A percentile compares a stretch with the other conserved stretches of the same genome.
phyloP scores from a whole-genome alignment of 1,140 invertebrate species.

The Eumaeus atala region DNA sequence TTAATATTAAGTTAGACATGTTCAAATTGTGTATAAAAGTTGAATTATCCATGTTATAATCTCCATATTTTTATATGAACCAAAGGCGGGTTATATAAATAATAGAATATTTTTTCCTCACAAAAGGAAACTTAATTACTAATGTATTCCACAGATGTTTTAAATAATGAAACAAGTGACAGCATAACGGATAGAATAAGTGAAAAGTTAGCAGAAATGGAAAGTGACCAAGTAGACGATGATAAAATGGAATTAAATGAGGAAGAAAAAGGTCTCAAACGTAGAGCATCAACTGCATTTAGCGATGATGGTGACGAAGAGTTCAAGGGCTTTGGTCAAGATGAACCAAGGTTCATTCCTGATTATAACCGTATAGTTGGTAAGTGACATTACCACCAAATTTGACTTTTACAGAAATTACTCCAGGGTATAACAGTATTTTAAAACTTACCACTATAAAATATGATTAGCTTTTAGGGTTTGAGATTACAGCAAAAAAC shows the following conservation, averaged over 20 bases:
- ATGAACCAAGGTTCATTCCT: conserved; percentile 29
- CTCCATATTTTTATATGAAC: too few species aligned
- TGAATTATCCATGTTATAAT: too few species aligned
- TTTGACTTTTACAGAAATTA: too few species aligned
- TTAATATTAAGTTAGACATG: too few species aligned
- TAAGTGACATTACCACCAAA: conserved; percentile 26
- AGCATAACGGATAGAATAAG: not conserved
- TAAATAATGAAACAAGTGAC: not conserved
- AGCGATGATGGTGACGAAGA: conserved; percentile 49
- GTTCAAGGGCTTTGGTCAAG: conserved; percentile 52
- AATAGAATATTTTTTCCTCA: too few species aligned
- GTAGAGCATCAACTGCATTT: conserved; percentile 51
- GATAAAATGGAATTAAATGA: conserved; percentile 21
- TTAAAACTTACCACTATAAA: too few species aligned
- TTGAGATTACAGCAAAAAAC: too few species aligned
- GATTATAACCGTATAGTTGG: conserved; percentile 47
- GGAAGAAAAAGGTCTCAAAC: conserved; percentile 36
- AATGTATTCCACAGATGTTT: not conserved
- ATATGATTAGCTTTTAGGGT: too few species aligned
- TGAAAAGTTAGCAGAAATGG: conserved; percentile 4
- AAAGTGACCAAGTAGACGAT: conserved; percentile 12
- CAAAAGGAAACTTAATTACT: too few species aligned
- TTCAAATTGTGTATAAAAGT: too few species aligned
- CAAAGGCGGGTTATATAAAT: too few species aligned
- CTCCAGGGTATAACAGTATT: too few species aligned